Base-by-base conservation (phyloP, 2,797 vertebrate genomes). In the Setipinna tenuifilis region DNA sequence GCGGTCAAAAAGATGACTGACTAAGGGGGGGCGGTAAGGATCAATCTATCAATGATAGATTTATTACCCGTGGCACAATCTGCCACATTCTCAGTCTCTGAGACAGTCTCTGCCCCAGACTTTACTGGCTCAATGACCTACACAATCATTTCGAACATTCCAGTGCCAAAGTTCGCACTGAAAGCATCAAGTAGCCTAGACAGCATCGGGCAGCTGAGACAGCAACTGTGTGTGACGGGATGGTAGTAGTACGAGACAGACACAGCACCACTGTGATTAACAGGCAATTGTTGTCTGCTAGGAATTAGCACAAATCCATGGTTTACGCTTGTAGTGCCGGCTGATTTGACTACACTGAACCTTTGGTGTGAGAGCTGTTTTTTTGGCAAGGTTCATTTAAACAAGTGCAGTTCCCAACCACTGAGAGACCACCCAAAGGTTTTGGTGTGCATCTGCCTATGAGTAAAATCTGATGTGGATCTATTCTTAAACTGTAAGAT, bases 391-490 rank as follows among this genome's bases (percentile, higher is more conserved):
- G 92, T 90, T 91, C 91, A 91, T 94, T 93, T 86, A 93, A 93
- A 92, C 93, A 54, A 54, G 91, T 90, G 91, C 93, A 92, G 93
- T 93, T 95, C 93, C 94, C 92, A 93, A 92, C 93, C 90, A 93
- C 93, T 94, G 92, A 91, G 92, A 91, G 88, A 91, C 92, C 92
- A 93, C 92, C 93, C 92, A 93, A 94, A 94, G 92, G 93, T 93
- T 94, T 93, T 92, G 94, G 92, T 92, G 93, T 91, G 91, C 93
- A 71, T 71, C 68, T 71, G 68, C 28, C 35, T 35, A 4, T 75
- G 28, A 35, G 68, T 6, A 35, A 75, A 75, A 14, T 75, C 28
- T 75, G 11, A 6, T 68, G 25, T 68, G 62, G 25, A 28, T 68
- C 12, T 17, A 28, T 75, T 17, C 17, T 0, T 6, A 35, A 75